A percentile compares a stretch with the other conserved stretches of the same genome.
Evolutionary conservation across 2,888 invertebrate species (phyloP).

Genomic region (Sinohyriopsis cumingii): DNA sequence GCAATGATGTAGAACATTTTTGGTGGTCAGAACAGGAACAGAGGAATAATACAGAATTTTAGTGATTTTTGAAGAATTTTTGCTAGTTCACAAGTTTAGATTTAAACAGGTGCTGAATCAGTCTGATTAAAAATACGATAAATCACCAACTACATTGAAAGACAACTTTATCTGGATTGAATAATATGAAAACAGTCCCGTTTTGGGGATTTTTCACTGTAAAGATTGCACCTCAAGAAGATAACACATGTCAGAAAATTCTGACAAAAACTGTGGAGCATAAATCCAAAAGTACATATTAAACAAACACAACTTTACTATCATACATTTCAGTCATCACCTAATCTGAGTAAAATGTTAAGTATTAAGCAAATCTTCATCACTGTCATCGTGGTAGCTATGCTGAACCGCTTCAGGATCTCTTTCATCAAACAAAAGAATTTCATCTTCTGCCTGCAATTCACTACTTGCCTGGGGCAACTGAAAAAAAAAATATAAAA

Average conservation of each 20-base stretch:
- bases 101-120: no score
- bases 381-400: conserved; percentile 52
- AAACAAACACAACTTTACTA: no score
- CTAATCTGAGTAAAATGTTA: not conserved
- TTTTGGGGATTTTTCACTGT: not conserved
- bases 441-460: conserved; percentile 16
- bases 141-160: not conserved
- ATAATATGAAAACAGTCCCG: not conserved
- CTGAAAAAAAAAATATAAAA: not conserved
- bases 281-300: not conserved
- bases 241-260: conserved; percentile 1
- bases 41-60: not conserved
- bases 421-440: no score
- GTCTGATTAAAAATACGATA: no score
- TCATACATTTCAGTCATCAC: no score
- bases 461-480: conserved; percentile 26
- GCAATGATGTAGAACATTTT: not conserved
- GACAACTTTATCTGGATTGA: not conserved
- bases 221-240: not conserved
- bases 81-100: no score
- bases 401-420: conserved; percentile 13
- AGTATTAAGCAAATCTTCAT: conserved; percentile 41
- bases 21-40: not conserved
- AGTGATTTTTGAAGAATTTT: no score
- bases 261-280: not conserved